Evolutionary conservation across 2,888 invertebrate species (phyloP), one percentile per base, ranked within the genome.

Genomic region (Euplagia quadripunctaria): DNA sequence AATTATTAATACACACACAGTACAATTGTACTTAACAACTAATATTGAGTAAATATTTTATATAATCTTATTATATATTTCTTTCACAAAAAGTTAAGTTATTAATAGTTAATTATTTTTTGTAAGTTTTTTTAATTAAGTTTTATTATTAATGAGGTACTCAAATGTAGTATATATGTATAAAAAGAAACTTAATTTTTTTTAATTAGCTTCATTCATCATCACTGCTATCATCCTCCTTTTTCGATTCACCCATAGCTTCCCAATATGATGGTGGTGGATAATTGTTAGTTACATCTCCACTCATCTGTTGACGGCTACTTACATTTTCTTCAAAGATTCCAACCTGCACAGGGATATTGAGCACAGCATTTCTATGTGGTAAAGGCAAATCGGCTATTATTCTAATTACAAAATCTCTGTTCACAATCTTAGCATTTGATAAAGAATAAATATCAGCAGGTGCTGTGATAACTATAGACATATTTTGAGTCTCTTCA

Each of bases 201-300:
- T n/a, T 9, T 17, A 17, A 17, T 65, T n/a, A 64, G 43, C 20
- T 20, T 65, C 64, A 65, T 20, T 65, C 64, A 65, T 66, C 66
- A 14, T 66, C 66, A 66, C 16, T 51, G 46, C 79, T 78, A 46
- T 73, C 77, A 31, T 80, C 71, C n/a, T 80, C 75, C 42, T 74
- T 79, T 4, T 55, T 73, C 4, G 61, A 20, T 68, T 81, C 82
- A 2, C 80, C 80, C 86, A 85, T 86, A 3, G 79, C 84, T 77
- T 86, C 88, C 88, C 88, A 88, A 66, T 88, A 88, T 0, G 84
- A 77, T 12, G 86, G 88, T 3, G 89, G 86, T n/a, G 73, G 76
- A 63, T 79, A 84, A 55, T 73, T 20, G 17, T 63, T 58, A 46
- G 8, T 43, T 31, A 41, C 41, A 16, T 49, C 14, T 64, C 42